phyloP scores from a whole-genome alignment of 2,888 invertebrate species.

The Agonopterix arenella region DNA sequence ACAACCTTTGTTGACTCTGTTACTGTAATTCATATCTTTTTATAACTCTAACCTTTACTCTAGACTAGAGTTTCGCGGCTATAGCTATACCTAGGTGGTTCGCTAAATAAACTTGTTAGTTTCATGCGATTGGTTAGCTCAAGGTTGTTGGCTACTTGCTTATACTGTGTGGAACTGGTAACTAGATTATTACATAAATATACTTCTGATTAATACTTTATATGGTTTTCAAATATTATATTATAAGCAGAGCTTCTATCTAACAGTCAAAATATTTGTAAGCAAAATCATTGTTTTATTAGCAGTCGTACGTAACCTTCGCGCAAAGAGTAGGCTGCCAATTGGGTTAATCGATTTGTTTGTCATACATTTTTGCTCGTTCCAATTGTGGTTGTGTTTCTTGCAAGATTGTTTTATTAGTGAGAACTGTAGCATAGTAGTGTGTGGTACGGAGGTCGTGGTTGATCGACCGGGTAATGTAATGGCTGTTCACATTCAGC shows the following conservation, averaged over 20 bases:
- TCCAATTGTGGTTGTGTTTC: constrained; percentile 8
- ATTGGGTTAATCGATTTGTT: constrained; percentile 22
- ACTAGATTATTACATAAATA: too few relatives aligned
- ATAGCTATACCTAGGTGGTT: too few relatives aligned
- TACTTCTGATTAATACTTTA: too few relatives aligned
- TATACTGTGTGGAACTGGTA: too few relatives aligned
- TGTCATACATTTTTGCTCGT: constrained; percentile 9
- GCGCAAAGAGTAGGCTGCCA: constrained; percentile 5
- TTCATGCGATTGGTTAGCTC: too few relatives aligned
- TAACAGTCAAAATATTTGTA: neutral
- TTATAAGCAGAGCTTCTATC: too few relatives aligned
- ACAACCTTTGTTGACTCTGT: constrained; percentile 13
- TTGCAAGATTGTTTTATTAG: constrained; percentile 3
- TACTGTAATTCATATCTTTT: constrained; percentile 2
- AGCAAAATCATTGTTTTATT: neutral
- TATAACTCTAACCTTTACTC: neutral
- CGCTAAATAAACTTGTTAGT: too few relatives aligned
- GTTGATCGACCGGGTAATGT: constrained; percentile 34
- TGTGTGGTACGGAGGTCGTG: constrained; percentile 20
- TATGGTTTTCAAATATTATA: too few relatives aligned
- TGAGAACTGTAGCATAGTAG: constrained; percentile 10
- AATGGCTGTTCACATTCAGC: constrained; percentile 39
- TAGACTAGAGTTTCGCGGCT: too few relatives aligned
- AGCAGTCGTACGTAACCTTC: neutral
- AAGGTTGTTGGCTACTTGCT: too few relatives aligned